Evolutionary conservation across 1,140 invertebrate species (phyloP), one percentile per base, ranked within the genome.

Genomic region (Acromyrmex charruanus): DNA sequence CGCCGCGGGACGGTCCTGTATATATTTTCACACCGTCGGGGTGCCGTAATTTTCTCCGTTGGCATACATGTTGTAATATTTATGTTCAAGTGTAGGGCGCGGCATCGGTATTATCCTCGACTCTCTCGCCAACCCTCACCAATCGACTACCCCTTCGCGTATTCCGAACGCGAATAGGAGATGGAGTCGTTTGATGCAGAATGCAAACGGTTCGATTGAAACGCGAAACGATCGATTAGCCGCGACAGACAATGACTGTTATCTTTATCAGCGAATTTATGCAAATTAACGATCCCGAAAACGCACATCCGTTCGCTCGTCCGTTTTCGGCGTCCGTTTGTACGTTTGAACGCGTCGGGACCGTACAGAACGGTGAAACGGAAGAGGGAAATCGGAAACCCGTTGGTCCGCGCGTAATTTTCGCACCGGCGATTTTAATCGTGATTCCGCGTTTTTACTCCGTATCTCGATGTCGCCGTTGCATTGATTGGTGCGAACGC

Each of bases 191-290:
- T 88, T 85, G 65, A 80, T 59, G 53, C 44, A 12, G 44, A 80
- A 31, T 25, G 39, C 61, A 21, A 44, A 14, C 55, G 55, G 39
- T 66, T 51, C 86, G 80, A 88, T 90, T 59, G 86, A 16, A 75
- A 77, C 59, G 75, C 14, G 55, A 53, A 44, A 35, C 55, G 53
- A 71, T 86, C 84, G 84, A 86, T 80, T 81, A 79, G 66, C n/a
- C 77, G 53, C 51, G 53, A 80, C 55, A 18, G 35, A 86, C 84
- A 51, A 80, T 79, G 77, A 81, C 53, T 59, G 72, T 90, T 77
- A 88, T 90, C 86, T 88, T 82, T 90, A 90, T 90, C 89, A 65
- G 85, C 86, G 80, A 80, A 71, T 90, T 87, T 90, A 80, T 89
- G 75, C 79, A 74, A 90, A 86, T 90, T 88, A 88, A 85, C 63